Percentiles rank a stretch among this genome's conserved stretches.
Evolutionary conservation across 2,888 invertebrate species (phyloP).

Genomic region (Spisula solida): DNA sequence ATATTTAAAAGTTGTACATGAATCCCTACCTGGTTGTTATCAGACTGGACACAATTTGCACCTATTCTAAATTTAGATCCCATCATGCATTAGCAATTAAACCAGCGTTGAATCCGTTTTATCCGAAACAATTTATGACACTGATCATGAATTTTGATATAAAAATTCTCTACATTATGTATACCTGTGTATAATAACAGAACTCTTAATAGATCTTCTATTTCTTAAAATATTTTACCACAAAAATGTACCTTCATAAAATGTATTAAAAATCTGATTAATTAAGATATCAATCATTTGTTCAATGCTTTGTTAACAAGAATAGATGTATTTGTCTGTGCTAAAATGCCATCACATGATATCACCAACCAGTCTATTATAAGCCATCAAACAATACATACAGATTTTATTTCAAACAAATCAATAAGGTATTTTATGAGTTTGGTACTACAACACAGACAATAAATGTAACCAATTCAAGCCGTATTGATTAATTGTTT

Average conservation of each 20-base stretch:
- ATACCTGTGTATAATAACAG: too few relatives aligned
- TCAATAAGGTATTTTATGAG: not conserved
- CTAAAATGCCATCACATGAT: slow-evolving; percentile 12
- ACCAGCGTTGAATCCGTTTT: too few relatives aligned
- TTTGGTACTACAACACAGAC: not conserved
- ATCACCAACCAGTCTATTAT: not conserved
- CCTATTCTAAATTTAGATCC: too few relatives aligned
- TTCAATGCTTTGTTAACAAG: not conserved
- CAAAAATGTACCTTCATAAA: not conserved
- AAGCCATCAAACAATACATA: not conserved
- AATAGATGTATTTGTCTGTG: slow-evolving; percentile 16
- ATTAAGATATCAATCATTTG: slow-evolving; percentile 8
- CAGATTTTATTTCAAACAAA: not conserved
- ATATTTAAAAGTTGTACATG: too few relatives aligned
- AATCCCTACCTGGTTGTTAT: too few relatives aligned
- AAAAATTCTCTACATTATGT: not conserved
- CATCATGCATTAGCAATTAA: too few relatives aligned
- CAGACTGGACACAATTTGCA: too few relatives aligned
- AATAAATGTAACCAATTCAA: too few relatives aligned
- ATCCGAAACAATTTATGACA: too few relatives aligned
- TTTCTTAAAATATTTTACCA: not conserved
- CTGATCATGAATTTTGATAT: not conserved
- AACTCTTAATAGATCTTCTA: too few relatives aligned
- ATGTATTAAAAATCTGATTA: not conserved
- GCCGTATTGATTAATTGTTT: too few relatives aligned